Base-by-base conservation (phyloP, 1,140 invertebrate species). In the Pogonomyrmex californicus region DNA sequence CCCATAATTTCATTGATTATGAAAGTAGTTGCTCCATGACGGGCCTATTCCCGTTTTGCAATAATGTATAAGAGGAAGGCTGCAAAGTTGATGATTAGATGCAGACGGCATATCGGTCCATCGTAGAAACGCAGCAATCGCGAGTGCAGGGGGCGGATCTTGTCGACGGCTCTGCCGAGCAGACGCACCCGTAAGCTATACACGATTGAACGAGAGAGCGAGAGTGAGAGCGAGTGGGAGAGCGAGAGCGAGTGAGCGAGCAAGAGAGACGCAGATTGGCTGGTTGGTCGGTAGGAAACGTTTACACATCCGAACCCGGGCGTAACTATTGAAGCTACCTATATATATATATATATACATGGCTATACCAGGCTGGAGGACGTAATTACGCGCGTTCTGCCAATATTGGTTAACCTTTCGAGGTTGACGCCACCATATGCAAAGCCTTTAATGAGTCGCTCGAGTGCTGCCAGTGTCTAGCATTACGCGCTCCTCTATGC, bases 361-460 rank as follows among this genome's bases (percentile, higher is more conserved):
- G 77, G 62, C 76, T 82, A 83, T 91, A 91, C 85, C 68, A 91
- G 87, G 68, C 62, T 88, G 90, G 90, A 90, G 91, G 91, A 93
- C 92, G 94, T 94, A 95, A 95, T 95, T 95, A 95, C 94, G 93
- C 92, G 91, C 91, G 93, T 94, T 95, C 94, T 93, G 93, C 94
- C 94, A 95, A 95, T 95, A 95, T 95, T 95, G 94, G 94, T 94
- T 94, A 94, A 95, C 94, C 95, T 95, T 95, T 95, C 93, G 94
- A 95, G 94, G 93, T 94, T 95, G 94, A 93, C 94, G 93, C 93
- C 92, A 92, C 93, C 93, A 94, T 95, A 94, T 94, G 94, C 94
- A 95, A 94, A 94, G 93, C 93, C 94, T 92, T 92, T 95, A 95
- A 95, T 95, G 94, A 95, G 94, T 93, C 91, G 91, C 92, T 95